Conservation (phyloP, 2,797 vertebrate genomes). For the Pogoniulus pusillus region DNA sequence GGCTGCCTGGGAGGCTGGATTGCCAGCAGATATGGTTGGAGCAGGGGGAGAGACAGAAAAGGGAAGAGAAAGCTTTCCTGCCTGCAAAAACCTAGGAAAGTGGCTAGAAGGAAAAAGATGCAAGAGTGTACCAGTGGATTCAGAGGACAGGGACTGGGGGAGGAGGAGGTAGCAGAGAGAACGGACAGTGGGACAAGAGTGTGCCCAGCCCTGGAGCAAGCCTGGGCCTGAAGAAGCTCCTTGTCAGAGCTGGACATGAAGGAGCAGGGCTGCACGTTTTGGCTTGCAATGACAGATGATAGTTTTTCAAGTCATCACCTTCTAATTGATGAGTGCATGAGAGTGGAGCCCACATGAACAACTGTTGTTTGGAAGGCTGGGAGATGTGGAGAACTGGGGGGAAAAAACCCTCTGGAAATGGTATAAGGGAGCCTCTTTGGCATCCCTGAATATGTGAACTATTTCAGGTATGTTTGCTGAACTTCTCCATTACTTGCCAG, state of each 20-base stretch:
- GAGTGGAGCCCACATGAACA: not conserved
- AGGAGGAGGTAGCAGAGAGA: not conserved
- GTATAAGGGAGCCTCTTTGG: not conserved
- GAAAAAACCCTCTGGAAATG: not conserved
- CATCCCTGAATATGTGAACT: not conserved
- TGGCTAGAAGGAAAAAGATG: not conserved
- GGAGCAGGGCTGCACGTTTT: not conserved
- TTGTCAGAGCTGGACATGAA: not conserved
- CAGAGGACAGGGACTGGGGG: not conserved
- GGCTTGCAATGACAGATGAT: not conserved
- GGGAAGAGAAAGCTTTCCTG: not conserved
- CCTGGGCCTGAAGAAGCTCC: not conserved
- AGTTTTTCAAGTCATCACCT: not conserved
- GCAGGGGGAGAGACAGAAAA: not conserved
- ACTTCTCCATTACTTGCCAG: constrained; percentile 29
- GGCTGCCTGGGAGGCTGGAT: not conserved
- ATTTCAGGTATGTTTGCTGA: constrained; percentile 58
- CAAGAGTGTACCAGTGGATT: not conserved
- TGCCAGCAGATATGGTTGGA: not conserved
- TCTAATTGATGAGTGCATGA: not conserved
- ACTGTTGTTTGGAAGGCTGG: not conserved
- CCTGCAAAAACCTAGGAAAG: not conserved
- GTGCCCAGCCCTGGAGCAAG: not conserved
- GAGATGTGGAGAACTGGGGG: not conserved
- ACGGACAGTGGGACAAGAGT: fast-evolving